Evolutionary conservation across 1,140 invertebrate species (phyloP).

Genomic region (Magallana gigas): DNA sequence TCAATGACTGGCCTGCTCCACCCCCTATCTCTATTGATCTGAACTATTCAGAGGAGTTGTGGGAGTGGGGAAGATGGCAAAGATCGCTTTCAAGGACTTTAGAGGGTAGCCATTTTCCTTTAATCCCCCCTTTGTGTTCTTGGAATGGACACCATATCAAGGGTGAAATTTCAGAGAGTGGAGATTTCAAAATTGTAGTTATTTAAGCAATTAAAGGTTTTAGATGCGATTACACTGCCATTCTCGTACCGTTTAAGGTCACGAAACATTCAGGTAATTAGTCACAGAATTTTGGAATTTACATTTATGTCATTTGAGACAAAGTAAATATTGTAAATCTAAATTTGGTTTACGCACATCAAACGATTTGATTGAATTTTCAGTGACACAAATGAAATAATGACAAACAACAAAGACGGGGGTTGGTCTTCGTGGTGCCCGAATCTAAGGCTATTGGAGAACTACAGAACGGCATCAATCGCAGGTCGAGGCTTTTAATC

Average conservation of each 20-base stretch:
- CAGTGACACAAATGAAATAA: slow-evolving; percentile 20
- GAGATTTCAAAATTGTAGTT: slow-evolving; percentile 11
- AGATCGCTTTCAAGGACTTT: neutral
- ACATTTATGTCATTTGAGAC: neutral
- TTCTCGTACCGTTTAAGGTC: neutral
- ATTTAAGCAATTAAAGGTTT: slow-evolving; percentile 29
- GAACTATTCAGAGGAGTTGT: neutral
- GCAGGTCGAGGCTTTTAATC: too few species aligned
- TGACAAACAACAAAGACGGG: neutral
- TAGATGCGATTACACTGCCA: neutral
- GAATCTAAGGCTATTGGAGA: too few species aligned
- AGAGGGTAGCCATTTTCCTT: neutral
- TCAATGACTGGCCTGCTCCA: neutral
- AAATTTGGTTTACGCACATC: slow-evolving; percentile 22
- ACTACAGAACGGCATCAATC: too few species aligned
- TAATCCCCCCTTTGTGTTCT: neutral
- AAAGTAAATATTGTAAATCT: neutral
- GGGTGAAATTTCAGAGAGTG: slow-evolving; percentile 13
- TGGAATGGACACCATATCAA: neutral
- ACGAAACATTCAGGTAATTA: neutral
- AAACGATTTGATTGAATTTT: neutral
- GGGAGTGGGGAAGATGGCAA: neutral
- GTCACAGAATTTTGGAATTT: neutral
- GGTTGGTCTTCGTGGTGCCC: too few species aligned
- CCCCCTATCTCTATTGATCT: neutral